Base-by-base conservation (phyloP, 2,797 vertebrate species). In the Pampus argenteus region DNA sequence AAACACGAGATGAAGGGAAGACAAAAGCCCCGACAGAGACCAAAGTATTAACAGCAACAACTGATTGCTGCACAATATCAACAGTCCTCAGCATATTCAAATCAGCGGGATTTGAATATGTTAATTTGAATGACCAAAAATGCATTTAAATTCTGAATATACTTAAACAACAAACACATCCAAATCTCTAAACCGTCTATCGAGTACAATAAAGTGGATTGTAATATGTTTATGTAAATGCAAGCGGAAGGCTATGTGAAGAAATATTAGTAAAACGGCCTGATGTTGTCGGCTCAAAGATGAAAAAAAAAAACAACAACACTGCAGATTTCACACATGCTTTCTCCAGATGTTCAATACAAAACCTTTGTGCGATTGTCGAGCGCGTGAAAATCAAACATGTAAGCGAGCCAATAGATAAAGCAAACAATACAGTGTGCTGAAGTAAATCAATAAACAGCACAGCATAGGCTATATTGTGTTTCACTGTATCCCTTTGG, bases 1-100 rank as follows among this genome's bases (percentile, higher is more conserved):
- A 71, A 75, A 80, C 28, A 55, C 25, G 31, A 55, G 59, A 56
- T 9, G 38, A 63, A 67, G 45, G 26, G 20, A 60, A 49, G 58
- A 47, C n/a, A n/a, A n/a, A n/a, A n/a, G n/a, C n/a, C 50, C 65
- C 59, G 40, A 65, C 38, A 40, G 61, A 55, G n/a, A 54, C 15
- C 48, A 0, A 42, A 48, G 26, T 11, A 66, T 50, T 26, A 57
- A 29, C 58, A 58, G 22, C n/a, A n/a, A n/a, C n/a, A n/a, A 47
- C 49, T 48, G 47, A 47, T 31, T 20, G 54, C 55, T 60, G 34
- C 26, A 57, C 58, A 71, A 47, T 59, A 47, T 54, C 65, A 70
- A 64, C 11, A 49, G 29, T 40, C 18, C 18, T 62, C 38, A 10
- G 29, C 56, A 64, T n/a, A n/a, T n/a, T n/a, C n/a, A n/a, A n/a